Evolutionary conservation across 2,113 vertebrate species (phyloP), one percentile per base, ranked within the genome.

Genomic region (Oncorhynchus clarkii): DNA sequence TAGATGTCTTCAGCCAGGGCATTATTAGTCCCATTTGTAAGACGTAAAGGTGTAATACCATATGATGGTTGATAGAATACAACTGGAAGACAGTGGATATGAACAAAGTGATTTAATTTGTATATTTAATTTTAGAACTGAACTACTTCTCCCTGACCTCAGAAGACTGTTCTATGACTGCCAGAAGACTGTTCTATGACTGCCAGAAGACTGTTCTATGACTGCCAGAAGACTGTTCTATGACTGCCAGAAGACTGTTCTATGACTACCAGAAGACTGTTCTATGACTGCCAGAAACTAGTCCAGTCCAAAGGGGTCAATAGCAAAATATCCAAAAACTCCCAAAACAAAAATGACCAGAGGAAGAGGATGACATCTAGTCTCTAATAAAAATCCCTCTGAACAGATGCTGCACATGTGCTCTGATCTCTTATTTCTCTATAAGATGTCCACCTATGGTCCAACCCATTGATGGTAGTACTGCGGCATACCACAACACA

Each of bases 331-430:
- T 72, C 12, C 34, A 0, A 76, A 75, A 81, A 87, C 77, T 13
- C 74, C 72, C 60, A 64, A 78, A 82, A 85, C 71, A 73, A 78
- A 29, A 71, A 79, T 74, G 5, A 78, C 75, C 77, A 78, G 45
- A 67, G 71, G 49, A 84, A 78, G 68, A 70, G 71, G 39, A 45
- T 2, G 64, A 74, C 79, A 76, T 57, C 27, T 67, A 78, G 77
- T 73, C 72, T 72, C 27, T 29, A 29, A 77, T 81, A 81, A 90
- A 90, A 85, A 88, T 78, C 76, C 73, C 73, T 20, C 70, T 1
- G 66, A 51, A 71, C 89, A 91, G 86, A 84, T 90, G 90, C 76
- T 45, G 71, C 74, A 80, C 88, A 90, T 85, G 79, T 85, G 80
- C 45, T 60, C 66, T 39, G 6, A 64, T 67, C 77, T 68, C 31